These are phyloP conservation scores for Archocentrus centrarchus DNA, from an alignment of 2,113 vertebrate genomes.

Conservation along the genomic window DNA sequence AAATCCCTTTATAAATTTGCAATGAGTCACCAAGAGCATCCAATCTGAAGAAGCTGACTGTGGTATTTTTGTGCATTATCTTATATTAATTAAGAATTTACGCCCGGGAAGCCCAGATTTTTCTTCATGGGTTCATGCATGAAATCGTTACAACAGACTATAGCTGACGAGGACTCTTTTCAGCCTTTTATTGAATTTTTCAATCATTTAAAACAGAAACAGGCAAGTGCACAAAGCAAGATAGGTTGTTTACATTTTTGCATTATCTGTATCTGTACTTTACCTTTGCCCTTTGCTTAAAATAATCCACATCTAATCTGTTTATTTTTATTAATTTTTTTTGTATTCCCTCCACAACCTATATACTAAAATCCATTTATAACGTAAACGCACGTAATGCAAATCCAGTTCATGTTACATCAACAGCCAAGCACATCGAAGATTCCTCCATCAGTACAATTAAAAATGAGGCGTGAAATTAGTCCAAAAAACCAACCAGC, in stretches of 20 bases:
- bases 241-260: not conserved
- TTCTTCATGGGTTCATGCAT: not conserved
- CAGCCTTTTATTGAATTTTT: not conserved
- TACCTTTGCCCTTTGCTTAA: not conserved
- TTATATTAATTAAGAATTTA: conserved; percentile 4
- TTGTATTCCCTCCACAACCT: not conserved
- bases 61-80: not conserved
- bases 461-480: not conserved
- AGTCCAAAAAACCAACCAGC: not conserved
- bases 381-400: not conserved
- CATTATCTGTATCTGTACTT: not conserved
- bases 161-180: not conserved
- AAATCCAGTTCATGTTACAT: conserved; percentile 16
- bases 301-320: conserved; percentile 17
- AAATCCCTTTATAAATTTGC: conserved; percentile 3
- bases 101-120: not conserved
- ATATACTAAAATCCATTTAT: not conserved
- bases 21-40: not conserved
- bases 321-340: not conserved
- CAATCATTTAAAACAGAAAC: not conserved
- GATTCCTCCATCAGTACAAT: conserved; percentile 7
- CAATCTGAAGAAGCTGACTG: not conserved
- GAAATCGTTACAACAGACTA: not conserved
- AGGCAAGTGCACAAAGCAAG: not conserved
- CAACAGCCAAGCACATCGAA: conserved; percentile 11